Percentiles rank a stretch among this genome's conserved stretches.
phyloP scores from a whole-genome alignment of 2,113 vertebrate species.

The Crocuta crocuta region DNA sequence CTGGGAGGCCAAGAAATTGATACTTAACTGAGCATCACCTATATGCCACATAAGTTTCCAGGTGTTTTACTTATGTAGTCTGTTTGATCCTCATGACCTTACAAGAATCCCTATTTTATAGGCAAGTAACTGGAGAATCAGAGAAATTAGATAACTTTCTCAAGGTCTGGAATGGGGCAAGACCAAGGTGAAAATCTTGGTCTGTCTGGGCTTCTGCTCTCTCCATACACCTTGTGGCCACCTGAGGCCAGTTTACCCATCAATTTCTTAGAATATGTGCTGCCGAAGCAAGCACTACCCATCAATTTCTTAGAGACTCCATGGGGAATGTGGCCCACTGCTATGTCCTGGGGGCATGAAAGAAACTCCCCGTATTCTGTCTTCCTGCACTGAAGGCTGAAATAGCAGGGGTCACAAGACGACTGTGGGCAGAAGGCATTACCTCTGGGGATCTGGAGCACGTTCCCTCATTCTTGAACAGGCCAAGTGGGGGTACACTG shows the following conservation, averaged over 20 bases:
- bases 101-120: background rate
- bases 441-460: background rate
- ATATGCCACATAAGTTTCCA: background rate
- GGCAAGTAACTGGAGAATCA: background rate
- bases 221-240: background rate
- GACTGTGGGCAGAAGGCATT: background rate
- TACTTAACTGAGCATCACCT: background rate
- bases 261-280: background rate
- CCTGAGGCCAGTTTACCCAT: background rate
- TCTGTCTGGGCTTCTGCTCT: background rate
- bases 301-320: conserved; percentile 1
- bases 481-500: background rate
- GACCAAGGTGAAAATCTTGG: background rate
- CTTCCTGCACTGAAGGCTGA: conserved; percentile 10
- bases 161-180: background rate
- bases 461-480: background rate
- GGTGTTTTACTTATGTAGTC: background rate
- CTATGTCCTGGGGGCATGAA: background rate
- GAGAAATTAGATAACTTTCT: background rate
- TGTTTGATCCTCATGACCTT: conserved; percentile 34
- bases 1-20: conserved; percentile 33
- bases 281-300: background rate
- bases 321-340: background rate
- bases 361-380: background rate
- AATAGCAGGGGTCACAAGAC: background rate